phyloP scores from a whole-genome alignment of 2,888 invertebrate species.

The Ashinkailepas kermadecensis region DNA sequence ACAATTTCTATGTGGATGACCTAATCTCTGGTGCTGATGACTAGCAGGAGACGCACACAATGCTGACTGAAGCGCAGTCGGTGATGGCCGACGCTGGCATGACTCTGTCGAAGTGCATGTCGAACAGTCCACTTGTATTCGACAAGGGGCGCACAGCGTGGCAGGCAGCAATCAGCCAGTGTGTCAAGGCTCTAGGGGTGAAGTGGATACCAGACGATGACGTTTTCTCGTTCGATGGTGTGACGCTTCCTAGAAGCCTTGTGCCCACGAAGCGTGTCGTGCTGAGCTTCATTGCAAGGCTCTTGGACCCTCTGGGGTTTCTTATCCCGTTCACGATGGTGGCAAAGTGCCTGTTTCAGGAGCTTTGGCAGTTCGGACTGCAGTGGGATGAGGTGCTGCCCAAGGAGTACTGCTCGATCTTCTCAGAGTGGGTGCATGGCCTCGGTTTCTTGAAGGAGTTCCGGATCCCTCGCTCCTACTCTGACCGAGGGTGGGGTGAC shows the following conservation, averaged over 20 bases:
- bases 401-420: too few relatives aligned
- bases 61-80: neutral
- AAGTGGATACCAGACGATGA: neutral
- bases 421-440: too few relatives aligned
- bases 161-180: neutral
- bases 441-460: too few relatives aligned
- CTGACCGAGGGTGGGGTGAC: too few relatives aligned
- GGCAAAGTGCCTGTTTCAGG: neutral
- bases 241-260: neutral
- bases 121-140: neutral
- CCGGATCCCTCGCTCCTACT: too few relatives aligned
- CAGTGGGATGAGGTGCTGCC: neutral
- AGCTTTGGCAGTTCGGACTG: neutral
- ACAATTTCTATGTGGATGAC: neutral
- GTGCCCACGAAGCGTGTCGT: neutral
- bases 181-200: neutral
- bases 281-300: neutral
- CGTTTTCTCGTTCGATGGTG: neutral
- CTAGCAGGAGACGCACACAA: neutral
- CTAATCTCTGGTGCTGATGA: neutral
- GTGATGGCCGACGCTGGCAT: neutral
- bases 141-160: neutral
- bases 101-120: neutral
- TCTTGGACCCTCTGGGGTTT: neutral
- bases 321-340: neutral